A percentile compares a stretch with the other conserved stretches of the same genome.
These are phyloP conservation scores for Cactoblastis cactorum DNA, from an alignment of 2,888 invertebrate species.

Conservation along the genomic window DNA sequence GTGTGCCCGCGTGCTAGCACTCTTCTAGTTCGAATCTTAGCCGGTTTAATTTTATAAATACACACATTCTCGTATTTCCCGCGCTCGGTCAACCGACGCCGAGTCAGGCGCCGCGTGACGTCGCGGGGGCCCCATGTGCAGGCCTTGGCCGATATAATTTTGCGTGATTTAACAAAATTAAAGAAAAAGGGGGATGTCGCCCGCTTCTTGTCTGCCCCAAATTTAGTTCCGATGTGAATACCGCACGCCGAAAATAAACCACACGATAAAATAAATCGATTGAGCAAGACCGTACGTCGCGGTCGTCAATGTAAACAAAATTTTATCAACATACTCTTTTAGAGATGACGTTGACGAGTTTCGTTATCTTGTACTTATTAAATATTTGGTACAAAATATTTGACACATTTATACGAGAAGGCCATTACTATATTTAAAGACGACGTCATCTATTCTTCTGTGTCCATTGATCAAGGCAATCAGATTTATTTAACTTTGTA, in stretches of 20 bases:
- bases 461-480: background rate
- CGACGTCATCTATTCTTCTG: background rate
- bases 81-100: constrained; percentile 17
- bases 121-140: constrained; percentile 33
- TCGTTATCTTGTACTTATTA: background rate
- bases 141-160: constrained; percentile 39
- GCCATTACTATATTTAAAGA: background rate
- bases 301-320: constrained; percentile 25
- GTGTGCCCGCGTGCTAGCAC: constrained; percentile 23
- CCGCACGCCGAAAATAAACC: constrained; percentile 24
- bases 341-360: constrained; percentile 32
- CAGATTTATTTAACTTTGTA: background rate
- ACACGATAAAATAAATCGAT: constrained; percentile 25
- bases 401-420: constrained; percentile 2
- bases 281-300: constrained; percentile 18
- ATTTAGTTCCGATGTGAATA: constrained; percentile 14
- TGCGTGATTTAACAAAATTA: constrained; percentile 34
- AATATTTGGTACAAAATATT: constrained; percentile 3
- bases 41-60: constrained; percentile 13
- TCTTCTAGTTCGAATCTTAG: background rate
- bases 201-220: constrained; percentile 17
- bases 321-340: constrained; percentile 30
- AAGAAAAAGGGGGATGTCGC: constrained; percentile 34
- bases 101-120: constrained; percentile 10
- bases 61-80: constrained; percentile 20